Evolutionary conservation across 2,797 vertebrate genomes (phyloP).

Genomic region (Acanthiza pusilla): DNA sequence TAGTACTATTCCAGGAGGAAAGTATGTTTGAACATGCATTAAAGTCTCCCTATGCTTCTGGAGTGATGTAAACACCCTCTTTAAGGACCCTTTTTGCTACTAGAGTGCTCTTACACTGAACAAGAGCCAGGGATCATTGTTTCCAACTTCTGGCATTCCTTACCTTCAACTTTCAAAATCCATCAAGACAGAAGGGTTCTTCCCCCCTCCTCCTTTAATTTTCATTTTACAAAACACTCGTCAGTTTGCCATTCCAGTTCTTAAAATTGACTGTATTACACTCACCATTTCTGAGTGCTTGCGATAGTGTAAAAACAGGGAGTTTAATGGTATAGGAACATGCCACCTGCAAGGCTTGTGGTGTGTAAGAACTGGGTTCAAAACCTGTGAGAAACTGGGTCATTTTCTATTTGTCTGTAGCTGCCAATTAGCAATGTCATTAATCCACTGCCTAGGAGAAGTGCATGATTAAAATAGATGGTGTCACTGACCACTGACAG

Average conservation of each 20-base stretch:
- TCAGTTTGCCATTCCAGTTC: background rate
- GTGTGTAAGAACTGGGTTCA: background rate
- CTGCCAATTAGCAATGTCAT: conserved; percentile 19
- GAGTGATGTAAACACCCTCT: conserved; percentile 40
- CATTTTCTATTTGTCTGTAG: background rate
- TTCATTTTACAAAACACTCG: background rate
- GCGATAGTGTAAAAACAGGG: background rate
- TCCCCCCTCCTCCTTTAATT: background rate
- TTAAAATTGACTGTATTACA: background rate
- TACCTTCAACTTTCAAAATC: background rate
- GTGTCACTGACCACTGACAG: background rate
- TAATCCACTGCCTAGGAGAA: conserved; percentile 12
- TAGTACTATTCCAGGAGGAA: background rate
- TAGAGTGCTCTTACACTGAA: background rate
- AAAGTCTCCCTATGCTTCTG: background rate
- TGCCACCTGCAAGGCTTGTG: background rate
- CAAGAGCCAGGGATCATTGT: background rate
- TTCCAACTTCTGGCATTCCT: background rate
- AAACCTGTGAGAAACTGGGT: background rate
- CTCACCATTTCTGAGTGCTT: background rate
- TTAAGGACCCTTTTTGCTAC: background rate
- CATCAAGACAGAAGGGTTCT: background rate
- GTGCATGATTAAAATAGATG: background rate
- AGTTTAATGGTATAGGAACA: background rate
- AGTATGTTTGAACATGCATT: conserved; percentile 24